Evolutionary conservation across 2,888 invertebrate genomes (phyloP).

Genomic region (Platycnemis pennipes): DNA sequence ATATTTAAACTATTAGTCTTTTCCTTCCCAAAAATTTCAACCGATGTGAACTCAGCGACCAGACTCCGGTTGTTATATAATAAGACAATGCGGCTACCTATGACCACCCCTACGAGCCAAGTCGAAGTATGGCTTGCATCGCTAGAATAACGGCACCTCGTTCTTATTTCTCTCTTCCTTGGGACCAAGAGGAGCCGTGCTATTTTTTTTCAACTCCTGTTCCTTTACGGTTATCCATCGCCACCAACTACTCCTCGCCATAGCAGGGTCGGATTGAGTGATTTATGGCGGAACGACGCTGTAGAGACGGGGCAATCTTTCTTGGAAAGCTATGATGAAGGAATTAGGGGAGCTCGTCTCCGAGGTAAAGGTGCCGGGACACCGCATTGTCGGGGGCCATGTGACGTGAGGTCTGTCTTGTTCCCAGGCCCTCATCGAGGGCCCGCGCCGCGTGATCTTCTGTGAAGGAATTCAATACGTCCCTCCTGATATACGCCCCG

Average conservation of each 20-base stretch:
- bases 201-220: no score
- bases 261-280: background rate
- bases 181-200: no score
- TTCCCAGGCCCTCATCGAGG: background rate
- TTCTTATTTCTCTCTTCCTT: background rate
- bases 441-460: no score
- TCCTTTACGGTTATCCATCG: no score
- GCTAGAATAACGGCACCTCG: background rate
- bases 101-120: no score
- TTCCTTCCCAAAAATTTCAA: background rate
- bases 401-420: background rate
- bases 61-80: no score
- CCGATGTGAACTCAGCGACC: background rate
- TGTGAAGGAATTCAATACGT: no score
- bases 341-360: background rate
- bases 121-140: background rate
- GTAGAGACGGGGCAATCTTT: background rate
- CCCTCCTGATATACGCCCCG: no score
- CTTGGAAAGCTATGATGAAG: background rate
- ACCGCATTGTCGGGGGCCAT: background rate
- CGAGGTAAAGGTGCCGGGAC: background rate
- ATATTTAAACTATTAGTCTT: background rate
- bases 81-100: no score
- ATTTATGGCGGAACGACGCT: background rate
- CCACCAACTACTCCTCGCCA: no score